Base-by-base conservation (phyloP, 2,888 invertebrate species). In the Disparrhopalites patrizii region DNA sequence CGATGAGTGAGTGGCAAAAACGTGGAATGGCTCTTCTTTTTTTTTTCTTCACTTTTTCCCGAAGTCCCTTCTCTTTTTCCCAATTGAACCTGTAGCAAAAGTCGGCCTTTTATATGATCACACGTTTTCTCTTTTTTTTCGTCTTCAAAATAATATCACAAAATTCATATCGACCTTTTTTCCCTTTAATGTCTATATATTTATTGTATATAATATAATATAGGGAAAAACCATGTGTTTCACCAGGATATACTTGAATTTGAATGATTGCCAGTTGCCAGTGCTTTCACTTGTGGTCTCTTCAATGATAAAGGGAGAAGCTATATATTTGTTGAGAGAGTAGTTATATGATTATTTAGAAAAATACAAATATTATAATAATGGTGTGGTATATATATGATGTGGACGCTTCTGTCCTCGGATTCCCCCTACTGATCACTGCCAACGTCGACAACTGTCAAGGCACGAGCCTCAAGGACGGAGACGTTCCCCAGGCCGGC, bases 341-440 rank as follows among this genome's bases (percentile, higher is more conserved):
- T 5, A 43, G 8, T 15, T 43, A 5, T 5, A 43, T 43, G n/a
- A 5, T 5, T 43, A 4, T 5, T 5, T 5, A 43, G 20, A 43
- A 43, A 43, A 43, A n/a, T 18, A 4, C 36, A 36, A 10, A 36
- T 18, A 15, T 10, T 15, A 43, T 4, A 5, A 27, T 52, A 52
- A 30, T 52, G n/a, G 13, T 2, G 25, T 28, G 25, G 13, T 30
- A 52, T 20, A n/a, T 10, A 13, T 27, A 52, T 52, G 52, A 52
- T 52, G 52, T 52, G 52, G 52, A 25, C 13, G 27, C 28, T 52
- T 28, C 52, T 18, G 30, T 27, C 52, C 52, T 27, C 52, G 27
- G n/a, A 52, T 52, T 52, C 52, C 52, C 52, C 52, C 52, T 52
- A n/a, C 52, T 52, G 52, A 52, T 15, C n/a, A n/a, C n/a, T n/a